phyloP scores from a whole-genome alignment of 2,888 invertebrate genomes.

The Dioctria rufipes region DNA sequence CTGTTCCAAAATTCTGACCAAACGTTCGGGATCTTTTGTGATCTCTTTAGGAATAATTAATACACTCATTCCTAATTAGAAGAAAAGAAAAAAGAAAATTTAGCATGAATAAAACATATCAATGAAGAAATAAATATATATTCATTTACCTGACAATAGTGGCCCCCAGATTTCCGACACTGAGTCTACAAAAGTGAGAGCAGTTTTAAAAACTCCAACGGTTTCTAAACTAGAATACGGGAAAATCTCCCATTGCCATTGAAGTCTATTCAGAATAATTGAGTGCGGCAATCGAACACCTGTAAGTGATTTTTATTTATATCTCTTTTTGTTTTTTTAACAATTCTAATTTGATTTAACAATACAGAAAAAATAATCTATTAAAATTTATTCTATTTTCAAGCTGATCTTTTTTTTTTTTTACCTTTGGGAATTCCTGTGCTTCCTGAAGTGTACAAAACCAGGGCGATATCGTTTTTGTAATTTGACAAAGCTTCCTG shows the following conservation, averaged over 20 bases:
- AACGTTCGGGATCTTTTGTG: constrained; percentile 84
- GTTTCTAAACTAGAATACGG: constrained; percentile 80
- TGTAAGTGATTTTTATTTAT: constrained; percentile 64
- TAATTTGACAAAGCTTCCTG: constrained; percentile 69
- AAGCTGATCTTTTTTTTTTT: not conserved
- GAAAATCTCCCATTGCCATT: constrained; percentile 90
- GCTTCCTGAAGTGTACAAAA: constrained; percentile 87
- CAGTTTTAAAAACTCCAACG: constrained; percentile 89
- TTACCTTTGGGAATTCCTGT: constrained; percentile 90
- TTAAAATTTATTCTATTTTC: not conserved
- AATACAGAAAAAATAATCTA: not conserved
- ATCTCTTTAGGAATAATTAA: constrained; percentile 81
- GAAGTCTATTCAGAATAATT: constrained; percentile 84
- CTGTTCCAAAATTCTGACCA: constrained; percentile 79
- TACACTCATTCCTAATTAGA: constrained; percentile 73
- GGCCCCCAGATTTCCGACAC: constrained; percentile 92
- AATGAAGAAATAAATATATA: not conserved
- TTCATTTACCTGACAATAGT: constrained; percentile 76
- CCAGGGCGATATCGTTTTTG: constrained; percentile 65
- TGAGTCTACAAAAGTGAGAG: constrained; percentile 92
- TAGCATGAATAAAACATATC: not conserved
- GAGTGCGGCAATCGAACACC: constrained; percentile 86
- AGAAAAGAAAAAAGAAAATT: not conserved
- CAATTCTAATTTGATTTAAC: too few relatives aligned
- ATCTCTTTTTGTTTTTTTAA: too few relatives aligned